A percentile compares a stretch with the other conserved stretches of the same genome.
Evolutionary conservation across 2,888 invertebrate genomes (phyloP).

Genomic region (Cotesia congregata): DNA sequence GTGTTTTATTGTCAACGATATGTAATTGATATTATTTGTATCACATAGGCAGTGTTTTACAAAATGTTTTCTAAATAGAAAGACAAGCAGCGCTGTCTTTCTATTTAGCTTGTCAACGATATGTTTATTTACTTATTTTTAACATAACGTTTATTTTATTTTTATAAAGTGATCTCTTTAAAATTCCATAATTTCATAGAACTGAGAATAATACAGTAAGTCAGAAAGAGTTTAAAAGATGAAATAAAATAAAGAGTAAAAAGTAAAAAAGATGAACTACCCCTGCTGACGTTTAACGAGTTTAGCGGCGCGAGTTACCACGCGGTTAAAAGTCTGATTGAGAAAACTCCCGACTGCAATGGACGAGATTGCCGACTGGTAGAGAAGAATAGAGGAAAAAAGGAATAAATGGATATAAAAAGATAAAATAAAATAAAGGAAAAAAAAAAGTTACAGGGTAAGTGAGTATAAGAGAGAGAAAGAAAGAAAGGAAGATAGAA

Average conservation of each 20-base stretch:
- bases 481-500: conserved; percentile 29
- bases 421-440: conserved; percentile 14
- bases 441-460: conserved; percentile 7
- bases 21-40: too few species aligned
- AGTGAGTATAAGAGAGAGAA: conserved; percentile 5
- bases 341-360: conserved; percentile 59
- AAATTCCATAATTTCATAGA: conserved; percentile 44
- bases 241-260: neutral
- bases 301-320: conserved; percentile 66
- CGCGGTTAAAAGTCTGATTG: conserved; percentile 66
- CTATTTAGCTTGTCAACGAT: neutral
- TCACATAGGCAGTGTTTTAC: too few species aligned
- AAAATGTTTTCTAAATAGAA: too few species aligned
- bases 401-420: conserved; percentile 24
- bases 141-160: conserved; percentile 18
- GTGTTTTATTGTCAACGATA: neutral
- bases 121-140: neutral
- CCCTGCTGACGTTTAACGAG: conserved; percentile 58
- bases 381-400: conserved; percentile 29
- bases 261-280: conserved; percentile 23
- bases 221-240: conserved; percentile 5
- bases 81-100: too few species aligned
- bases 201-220: conserved; percentile 43
- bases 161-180: conserved; percentile 28
- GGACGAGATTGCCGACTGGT: conserved; percentile 11